phyloP scores from a whole-genome alignment of 2,797 vertebrate genomes.

The Cottoperca gobio region DNA sequence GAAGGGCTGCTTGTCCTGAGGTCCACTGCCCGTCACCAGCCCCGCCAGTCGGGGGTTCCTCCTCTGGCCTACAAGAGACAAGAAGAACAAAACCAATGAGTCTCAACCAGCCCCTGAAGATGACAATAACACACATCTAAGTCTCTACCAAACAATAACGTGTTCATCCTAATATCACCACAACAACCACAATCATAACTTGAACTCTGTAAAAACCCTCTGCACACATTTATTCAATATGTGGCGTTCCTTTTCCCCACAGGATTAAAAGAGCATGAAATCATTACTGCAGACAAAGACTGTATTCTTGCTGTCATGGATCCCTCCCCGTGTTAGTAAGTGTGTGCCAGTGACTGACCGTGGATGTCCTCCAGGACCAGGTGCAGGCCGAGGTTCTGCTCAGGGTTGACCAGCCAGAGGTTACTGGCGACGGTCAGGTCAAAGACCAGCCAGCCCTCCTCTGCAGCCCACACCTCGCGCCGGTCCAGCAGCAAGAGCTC shows the following conservation, averaged over 20 bases:
- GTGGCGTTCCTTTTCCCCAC: not conserved
- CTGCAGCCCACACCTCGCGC: conserved; percentile 91
- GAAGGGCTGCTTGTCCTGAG: conserved; percentile 95
- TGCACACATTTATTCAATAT: conserved; percentile 21
- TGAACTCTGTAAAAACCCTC: not conserved
- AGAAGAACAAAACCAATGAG: not conserved
- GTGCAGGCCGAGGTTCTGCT: conserved; percentile 93
- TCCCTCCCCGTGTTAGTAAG: not conserved
- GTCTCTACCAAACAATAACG: conserved; percentile 17
- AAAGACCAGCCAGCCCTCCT: conserved; percentile 97
- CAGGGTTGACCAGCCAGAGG: conserved; percentile 92
- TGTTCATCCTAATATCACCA: conserved; percentile 42
- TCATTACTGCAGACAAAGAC: conserved; percentile 18
- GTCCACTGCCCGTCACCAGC: conserved; percentile 87
- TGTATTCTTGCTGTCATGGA: not conserved
- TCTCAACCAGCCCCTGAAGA: not conserved
- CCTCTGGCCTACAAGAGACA: conserved; percentile 87
- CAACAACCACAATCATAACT: conserved; percentile 7
- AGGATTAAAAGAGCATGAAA: conserved; percentile 8
- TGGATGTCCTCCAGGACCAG: conserved; percentile 88
- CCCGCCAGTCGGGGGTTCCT: conserved; percentile 89
- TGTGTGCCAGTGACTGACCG: conserved; percentile 82
- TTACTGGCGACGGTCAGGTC: conserved; percentile 94
- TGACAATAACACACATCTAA: conserved; percentile 2
- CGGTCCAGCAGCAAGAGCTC: conserved; percentile 93